Evolutionary conservation across 2,888 invertebrate genomes (phyloP).

Genomic region (Trissolcus brochymenae): DNA sequence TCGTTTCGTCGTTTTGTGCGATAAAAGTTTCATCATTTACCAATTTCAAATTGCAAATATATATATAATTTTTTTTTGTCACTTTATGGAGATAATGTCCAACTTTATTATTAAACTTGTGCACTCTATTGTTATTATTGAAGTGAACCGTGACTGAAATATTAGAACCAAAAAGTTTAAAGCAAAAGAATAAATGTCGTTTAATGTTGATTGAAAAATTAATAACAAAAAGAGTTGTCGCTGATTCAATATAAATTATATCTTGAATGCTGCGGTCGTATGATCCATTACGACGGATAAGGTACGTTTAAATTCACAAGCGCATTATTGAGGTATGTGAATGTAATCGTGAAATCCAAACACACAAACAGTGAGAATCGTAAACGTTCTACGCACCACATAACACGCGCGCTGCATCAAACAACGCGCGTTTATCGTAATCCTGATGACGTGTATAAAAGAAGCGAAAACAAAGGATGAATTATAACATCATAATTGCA

Average conservation of each 20-base stretch:
- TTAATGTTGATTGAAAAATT: neutral
- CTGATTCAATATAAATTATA: neutral
- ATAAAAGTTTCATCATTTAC: conserved; percentile 48
- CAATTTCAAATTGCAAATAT: conserved; percentile 33
- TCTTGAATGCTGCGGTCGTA: conserved; percentile 24
- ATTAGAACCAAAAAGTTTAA: too few relatives aligned
- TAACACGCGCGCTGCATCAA: conserved; percentile 45
- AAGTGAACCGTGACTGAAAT: too few relatives aligned
- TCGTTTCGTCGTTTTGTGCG: conserved; percentile 46
- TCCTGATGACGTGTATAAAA: conserved; percentile 22
- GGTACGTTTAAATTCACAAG: conserved; percentile 43
- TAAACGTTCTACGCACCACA: conserved; percentile 46
- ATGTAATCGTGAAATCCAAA: conserved; percentile 52
- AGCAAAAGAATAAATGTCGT: neutral
- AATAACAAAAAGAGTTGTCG: neutral
- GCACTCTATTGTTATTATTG: neutral
- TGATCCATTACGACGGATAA: conserved; percentile 48
- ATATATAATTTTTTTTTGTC: neutral
- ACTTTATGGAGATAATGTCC: neutral
- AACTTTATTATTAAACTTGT: neutral
- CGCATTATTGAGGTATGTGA: conserved; percentile 40
- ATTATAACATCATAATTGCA: conserved; percentile 30
- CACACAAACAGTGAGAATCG: conserved; percentile 41
- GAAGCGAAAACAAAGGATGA: conserved; percentile 28
- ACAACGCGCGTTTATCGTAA: conserved; percentile 46